Conservation (phyloP, 2,888 invertebrate species). For the Polylopha cassiicola region DNA sequence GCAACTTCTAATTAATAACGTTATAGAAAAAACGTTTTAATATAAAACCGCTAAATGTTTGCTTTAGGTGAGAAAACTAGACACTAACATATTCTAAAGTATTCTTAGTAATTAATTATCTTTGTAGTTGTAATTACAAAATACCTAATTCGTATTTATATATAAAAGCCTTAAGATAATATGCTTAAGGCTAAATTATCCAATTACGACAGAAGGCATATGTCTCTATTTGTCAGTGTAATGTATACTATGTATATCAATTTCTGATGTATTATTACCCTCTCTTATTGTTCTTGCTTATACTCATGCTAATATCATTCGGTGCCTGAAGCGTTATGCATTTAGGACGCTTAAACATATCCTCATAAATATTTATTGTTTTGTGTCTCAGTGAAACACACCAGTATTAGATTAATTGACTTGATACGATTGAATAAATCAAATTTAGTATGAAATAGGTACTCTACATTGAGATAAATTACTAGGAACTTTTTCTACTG, state of each 20-base stretch:
- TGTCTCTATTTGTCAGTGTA: constrained; percentile 47
- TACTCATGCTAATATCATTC: constrained; percentile 50
- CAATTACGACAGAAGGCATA: constrained; percentile 35
- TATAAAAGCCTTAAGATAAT: too few relatives aligned
- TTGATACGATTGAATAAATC: constrained; percentile 35
- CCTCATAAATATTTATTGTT: constrained; percentile 53
- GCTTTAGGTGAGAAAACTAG: too few relatives aligned
- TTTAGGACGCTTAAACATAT: constrained; percentile 50
- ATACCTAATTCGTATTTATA: too few relatives aligned
- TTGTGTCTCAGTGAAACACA: constrained; percentile 32
- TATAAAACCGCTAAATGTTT: too few relatives aligned
- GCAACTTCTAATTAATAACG: constrained; percentile 32
- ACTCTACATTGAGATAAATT: constrained; percentile 5
- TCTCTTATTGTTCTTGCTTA: constrained; percentile 44
- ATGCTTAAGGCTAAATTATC: constrained; percentile 9
- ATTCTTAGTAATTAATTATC: too few relatives aligned
- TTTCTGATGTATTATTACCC: constrained; percentile 34
- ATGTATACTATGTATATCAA: constrained; percentile 40
- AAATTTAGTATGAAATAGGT: constrained; percentile 14
- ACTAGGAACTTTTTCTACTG: constrained; percentile 5
- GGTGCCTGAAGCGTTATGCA: constrained; percentile 43
- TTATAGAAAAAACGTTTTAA: constrained; percentile 10
- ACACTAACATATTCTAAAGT: too few relatives aligned
- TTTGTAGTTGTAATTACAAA: too few relatives aligned
- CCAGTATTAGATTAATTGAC: constrained; percentile 37